These are phyloP conservation scores for Ctenodactylus gundi DNA, from an alignment of 2,113 vertebrate species.

Conservation along the genomic window DNA sequence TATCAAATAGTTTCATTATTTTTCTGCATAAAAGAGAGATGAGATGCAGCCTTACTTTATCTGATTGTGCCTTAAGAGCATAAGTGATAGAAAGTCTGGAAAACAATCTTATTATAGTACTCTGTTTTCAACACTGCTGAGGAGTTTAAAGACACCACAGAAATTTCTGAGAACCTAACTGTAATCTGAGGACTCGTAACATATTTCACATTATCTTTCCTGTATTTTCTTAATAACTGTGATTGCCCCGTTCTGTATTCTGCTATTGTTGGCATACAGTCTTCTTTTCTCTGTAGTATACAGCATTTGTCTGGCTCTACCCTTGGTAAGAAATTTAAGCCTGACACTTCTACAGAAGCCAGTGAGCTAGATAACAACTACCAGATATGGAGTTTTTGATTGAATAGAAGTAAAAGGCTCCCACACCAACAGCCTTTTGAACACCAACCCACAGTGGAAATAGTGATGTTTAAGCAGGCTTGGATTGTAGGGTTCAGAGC, in stretches of 20 bases:
- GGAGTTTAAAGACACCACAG: not conserved
- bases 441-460: not conserved
- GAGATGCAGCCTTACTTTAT: not conserved
- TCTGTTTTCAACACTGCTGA: not conserved
- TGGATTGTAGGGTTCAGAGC: not conserved
- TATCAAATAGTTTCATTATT: too few relatives aligned
- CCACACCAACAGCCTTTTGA: not conserved
- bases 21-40: not conserved
- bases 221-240: not conserved
- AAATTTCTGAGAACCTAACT: not conserved
- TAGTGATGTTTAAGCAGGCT: not conserved
- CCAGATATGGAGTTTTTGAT: not conserved
- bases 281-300: not conserved
- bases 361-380: not conserved
- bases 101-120: not conserved
- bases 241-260: not conserved
- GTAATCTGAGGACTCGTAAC: not conserved
- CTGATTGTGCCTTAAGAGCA: not conserved
- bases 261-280: not conserved
- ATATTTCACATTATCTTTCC: not conserved
- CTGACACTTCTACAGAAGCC: not conserved
- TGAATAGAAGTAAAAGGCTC: not conserved
- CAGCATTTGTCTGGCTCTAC: not conserved
- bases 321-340: not conserved
- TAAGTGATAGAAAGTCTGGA: not conserved